These are phyloP conservation scores for Garra rufa DNA, from an alignment of 2,113 vertebrate genomes.

Conservation along the genomic window DNA sequence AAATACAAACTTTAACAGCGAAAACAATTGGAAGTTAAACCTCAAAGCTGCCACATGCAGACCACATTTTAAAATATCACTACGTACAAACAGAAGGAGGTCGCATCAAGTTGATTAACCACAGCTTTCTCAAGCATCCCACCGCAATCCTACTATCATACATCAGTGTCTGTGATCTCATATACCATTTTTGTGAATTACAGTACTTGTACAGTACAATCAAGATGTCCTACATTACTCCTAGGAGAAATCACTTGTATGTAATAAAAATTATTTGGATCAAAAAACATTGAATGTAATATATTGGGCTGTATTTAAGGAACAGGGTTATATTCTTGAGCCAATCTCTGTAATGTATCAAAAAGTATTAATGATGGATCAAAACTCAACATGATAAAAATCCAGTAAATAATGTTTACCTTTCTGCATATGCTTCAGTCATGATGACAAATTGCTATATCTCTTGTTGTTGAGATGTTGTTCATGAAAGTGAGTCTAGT, in stretches of 20 bases:
- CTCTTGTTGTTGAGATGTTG: background rate
- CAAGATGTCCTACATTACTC: background rate
- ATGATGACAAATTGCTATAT: background rate
- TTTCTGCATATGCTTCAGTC: background rate
- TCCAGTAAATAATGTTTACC: background rate
- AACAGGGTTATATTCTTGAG: background rate
- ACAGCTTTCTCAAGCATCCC: constrained; percentile 45
- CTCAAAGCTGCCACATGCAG: background rate
- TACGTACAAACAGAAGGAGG: background rate
- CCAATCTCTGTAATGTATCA: background rate
- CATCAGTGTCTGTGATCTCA: constrained; percentile 40
- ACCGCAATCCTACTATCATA: constrained; percentile 46
- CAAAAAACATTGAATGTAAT: background rate
- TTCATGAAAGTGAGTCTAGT: constrained; percentile 9
- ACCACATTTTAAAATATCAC: constrained; percentile 1
- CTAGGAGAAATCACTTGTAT: background rate
- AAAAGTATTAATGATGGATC: background rate
- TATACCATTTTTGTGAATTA: constrained; percentile 21
- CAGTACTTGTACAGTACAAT: background rate
- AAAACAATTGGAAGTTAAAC: background rate
- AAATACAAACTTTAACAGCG: background rate
- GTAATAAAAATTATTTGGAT: background rate
- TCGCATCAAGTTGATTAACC: constrained; percentile 27
- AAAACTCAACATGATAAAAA: background rate
- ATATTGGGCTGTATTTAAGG: background rate